Evolutionary conservation across 1,140 invertebrate genomes (phyloP).

Genomic region (Papilio polyxenes): DNA sequence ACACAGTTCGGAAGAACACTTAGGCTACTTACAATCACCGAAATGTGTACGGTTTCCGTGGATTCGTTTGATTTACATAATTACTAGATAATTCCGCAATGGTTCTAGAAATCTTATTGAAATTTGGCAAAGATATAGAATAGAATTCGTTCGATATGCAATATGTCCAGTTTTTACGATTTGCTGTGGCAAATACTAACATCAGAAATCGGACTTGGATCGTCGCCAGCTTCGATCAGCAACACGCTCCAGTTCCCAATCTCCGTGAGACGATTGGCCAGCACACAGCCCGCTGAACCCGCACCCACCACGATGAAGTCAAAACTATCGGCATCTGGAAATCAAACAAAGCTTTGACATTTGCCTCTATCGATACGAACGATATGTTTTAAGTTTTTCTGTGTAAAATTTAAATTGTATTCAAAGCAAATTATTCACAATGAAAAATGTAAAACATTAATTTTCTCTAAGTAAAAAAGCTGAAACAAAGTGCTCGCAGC

Average conservation of each 20-base stretch:
- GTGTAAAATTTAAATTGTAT: neutral
- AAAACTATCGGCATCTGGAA: constrained; percentile 76
- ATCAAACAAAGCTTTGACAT: constrained; percentile 15
- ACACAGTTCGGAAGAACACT: no score
- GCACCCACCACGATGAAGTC: constrained; percentile 90
- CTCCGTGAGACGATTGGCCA: constrained; percentile 88
- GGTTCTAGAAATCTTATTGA: no score
- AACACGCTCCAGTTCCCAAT: constrained; percentile 84
- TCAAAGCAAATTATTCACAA: neutral
- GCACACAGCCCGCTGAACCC: constrained; percentile 89
- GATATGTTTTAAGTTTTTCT: neutral
- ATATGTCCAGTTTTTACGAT: no score
- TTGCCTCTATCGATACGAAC: no score
- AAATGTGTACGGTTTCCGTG: no score
- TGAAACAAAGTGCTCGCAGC: neutral
- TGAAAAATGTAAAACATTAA: no score
- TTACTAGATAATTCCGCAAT: no score
- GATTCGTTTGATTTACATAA: no score
- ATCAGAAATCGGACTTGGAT: constrained; percentile 55
- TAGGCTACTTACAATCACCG: no score
- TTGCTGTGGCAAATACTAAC: constrained; percentile 40
- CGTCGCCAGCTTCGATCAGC: constrained; percentile 87
- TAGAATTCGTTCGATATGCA: no score
- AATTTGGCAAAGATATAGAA: no score
- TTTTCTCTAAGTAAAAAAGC: no score